Conservation (phyloP, 2,888 invertebrate genomes). For the Tenthredo notha region DNA sequence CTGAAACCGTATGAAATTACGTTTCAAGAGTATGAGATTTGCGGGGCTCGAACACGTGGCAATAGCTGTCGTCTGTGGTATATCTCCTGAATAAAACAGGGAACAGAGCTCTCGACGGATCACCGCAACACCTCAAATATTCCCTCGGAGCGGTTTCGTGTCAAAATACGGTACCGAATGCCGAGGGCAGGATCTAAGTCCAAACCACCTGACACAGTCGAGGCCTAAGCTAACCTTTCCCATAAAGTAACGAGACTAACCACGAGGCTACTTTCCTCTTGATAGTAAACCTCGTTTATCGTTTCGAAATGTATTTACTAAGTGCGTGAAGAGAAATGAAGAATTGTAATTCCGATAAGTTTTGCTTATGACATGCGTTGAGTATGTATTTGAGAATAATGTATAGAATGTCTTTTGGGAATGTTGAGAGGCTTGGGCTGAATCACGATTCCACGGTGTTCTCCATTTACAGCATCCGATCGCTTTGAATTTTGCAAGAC, state of each 20-base stretch:
- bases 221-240: background rate
- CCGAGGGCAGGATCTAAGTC: constrained; percentile 24
- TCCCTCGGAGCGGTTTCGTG: constrained; percentile 41
- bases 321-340: background rate
- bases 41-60: constrained; percentile 2
- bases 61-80: background rate
- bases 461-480: constrained; percentile 38
- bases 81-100: constrained; percentile 46
- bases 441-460: background rate
- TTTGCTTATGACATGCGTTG: background rate
- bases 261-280: background rate
- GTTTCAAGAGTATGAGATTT: background rate
- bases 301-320: background rate
- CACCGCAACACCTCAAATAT: constrained; percentile 48
- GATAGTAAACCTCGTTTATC: background rate
- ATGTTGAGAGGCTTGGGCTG: background rate
- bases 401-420: background rate
- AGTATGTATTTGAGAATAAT: background rate
- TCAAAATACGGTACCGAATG: constrained; percentile 36
- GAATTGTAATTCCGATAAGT: background rate
- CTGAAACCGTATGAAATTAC: background rate
- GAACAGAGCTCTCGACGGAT: constrained; percentile 46
- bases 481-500: constrained; percentile 49
- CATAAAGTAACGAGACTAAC: constrained; percentile 21
- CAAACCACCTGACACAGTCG: constrained; percentile 25